These are phyloP conservation scores for Maniola hyperantus DNA, from an alignment of 2,888 invertebrate genomes.

Conservation along the genomic window DNA sequence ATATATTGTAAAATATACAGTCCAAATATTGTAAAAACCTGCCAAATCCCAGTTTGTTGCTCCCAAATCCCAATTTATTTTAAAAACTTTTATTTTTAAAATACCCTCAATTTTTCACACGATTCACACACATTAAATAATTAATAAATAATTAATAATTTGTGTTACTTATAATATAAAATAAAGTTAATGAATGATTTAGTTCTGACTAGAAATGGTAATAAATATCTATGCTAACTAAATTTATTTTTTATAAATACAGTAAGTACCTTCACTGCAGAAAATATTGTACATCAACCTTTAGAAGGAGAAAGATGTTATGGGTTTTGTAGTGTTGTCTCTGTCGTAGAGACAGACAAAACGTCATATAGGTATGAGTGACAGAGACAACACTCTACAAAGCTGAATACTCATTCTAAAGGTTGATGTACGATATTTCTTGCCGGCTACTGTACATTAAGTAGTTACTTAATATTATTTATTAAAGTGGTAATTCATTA, in stretches of 20 bases:
- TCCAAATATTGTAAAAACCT: conserved; percentile 31
- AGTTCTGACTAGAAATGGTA: not conserved
- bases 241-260: not conserved
- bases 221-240: not conserved
- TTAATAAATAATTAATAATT: not conserved
- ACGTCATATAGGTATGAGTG: too few species aligned
- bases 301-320: too few species aligned
- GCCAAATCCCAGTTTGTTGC: conserved; percentile 25
- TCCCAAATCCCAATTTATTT: conserved; percentile 29
- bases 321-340: too few species aligned
- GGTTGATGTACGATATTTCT: too few species aligned
- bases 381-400: too few species aligned
- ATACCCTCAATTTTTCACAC: not conserved
- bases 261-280: too few species aligned
- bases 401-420: too few species aligned
- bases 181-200: not conserved
- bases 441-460: too few species aligned
- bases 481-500: not conserved
- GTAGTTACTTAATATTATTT: too few species aligned
- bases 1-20: conserved; percentile 24
- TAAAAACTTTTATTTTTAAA: not conserved
- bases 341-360: too few species aligned
- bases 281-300: too few species aligned
- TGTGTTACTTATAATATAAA: not conserved
- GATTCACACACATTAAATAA: conserved; percentile 11